Evolutionary conservation across 2,113 vertebrate genomes (phyloP).

Genomic region (Ranitomeya variabilis): DNA sequence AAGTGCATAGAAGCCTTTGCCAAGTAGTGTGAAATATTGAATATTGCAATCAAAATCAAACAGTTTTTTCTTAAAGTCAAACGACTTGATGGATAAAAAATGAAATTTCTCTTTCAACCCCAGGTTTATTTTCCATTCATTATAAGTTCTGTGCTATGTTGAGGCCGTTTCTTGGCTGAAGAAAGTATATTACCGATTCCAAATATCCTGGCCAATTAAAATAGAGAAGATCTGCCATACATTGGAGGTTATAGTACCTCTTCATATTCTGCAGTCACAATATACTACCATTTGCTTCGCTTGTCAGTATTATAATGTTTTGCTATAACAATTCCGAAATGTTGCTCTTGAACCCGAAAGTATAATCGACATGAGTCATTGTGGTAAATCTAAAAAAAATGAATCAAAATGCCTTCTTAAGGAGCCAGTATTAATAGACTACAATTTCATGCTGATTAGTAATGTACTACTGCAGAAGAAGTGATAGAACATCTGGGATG

Average conservation of each 20-base stretch:
- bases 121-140: not conserved
- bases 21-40: conserved; percentile 3
- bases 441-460: not conserved
- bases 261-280: not conserved
- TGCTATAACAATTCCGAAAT: not conserved
- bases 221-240: not conserved
- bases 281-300: not conserved
- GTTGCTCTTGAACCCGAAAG: not conserved
- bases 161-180: not conserved
- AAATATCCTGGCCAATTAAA: not conserved
- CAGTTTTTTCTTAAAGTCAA: not conserved
- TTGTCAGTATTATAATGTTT: not conserved
- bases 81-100: not conserved
- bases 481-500: not conserved
- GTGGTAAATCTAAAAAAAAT: not conserved
- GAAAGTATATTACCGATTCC: not conserved
- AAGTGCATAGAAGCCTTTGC: not conserved
- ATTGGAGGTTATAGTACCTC: not conserved
- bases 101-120: not conserved
- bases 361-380: not conserved
- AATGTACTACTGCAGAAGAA: conserved; percentile 6
- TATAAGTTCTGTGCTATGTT: not conserved
- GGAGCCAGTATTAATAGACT: not conserved
- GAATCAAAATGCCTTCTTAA: not conserved
- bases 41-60: not conserved